Conservation (phyloP, 2,888 invertebrate genomes). For the Tethea ocularis region DNA sequence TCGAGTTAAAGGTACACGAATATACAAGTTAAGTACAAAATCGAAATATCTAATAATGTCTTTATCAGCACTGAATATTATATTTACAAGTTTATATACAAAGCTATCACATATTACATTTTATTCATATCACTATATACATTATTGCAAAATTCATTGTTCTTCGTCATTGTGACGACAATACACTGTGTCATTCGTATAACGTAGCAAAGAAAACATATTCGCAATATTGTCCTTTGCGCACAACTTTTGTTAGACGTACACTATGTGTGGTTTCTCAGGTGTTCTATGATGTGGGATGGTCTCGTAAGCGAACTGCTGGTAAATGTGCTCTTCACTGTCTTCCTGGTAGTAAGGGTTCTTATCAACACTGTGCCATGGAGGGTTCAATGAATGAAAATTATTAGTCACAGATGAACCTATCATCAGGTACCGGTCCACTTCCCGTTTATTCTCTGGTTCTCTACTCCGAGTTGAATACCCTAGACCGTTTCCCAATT, state of each 20-base stretch:
- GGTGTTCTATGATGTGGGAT: constrained; percentile 81
- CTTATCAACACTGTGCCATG: constrained; percentile 80
- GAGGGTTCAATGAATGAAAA: constrained; percentile 79
- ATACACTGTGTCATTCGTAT: constrained; percentile 56
- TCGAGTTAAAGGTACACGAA: constrained; percentile 54
- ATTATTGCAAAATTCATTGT: constrained; percentile 77
- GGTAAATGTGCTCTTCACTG: constrained; percentile 79
- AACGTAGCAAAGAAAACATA: constrained; percentile 66
- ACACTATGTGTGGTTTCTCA: constrained; percentile 84
- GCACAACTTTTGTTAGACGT: constrained; percentile 81
- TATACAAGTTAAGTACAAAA: constrained; percentile 78
- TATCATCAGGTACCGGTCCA: constrained; percentile 80
- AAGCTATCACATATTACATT: constrained; percentile 83
- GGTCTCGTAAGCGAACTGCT: constrained; percentile 81
- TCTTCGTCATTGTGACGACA: constrained; percentile 59
- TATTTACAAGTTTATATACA: constrained; percentile 81
- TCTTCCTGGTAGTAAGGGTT: constrained; percentile 78
- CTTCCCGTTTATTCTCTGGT: constrained; percentile 76
- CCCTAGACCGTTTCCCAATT: constrained; percentile 77
- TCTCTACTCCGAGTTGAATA: constrained; percentile 78
- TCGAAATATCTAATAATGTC: constrained; percentile 64
- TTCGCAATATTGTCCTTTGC: constrained; percentile 68
- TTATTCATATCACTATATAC: constrained; percentile 80
- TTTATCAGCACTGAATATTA: constrained; percentile 66
- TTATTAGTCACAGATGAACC: constrained; percentile 80